Base-by-base conservation (phyloP, 2,113 vertebrate genomes). In the Hemicordylus capensis region DNA sequence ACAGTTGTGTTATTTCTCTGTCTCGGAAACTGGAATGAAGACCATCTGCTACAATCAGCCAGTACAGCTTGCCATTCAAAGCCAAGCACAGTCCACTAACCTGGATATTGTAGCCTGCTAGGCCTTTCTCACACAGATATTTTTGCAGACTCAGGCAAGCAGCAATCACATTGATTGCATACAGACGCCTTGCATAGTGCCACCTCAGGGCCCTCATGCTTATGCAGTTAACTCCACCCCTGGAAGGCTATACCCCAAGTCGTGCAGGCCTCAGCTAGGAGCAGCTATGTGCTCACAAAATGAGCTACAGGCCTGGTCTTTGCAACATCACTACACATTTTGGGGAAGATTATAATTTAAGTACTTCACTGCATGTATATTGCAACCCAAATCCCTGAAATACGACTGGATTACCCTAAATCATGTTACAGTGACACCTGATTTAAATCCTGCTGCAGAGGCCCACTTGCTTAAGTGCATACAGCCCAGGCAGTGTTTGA, bases 301-400 rank as follows among this genome's bases (percentile, higher is more conserved):
- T 17, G 44, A 46, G 37, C 15, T 59, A 24, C 76, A 79, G n/a
- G 37, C 37, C 37, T 73, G 58, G 46, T n/a, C 44, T 66, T 78
- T 70, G 31, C 54, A 85, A 87, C 85, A 86, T 91, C 89, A 81
- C 78, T 88, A 84, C 84, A 87, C 72, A 61, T 88, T 90, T 89
- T 72, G 88, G 56, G 78, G 22, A 90, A 92, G 89, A 91, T 94
- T 93, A 34, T 81, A 89, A 54, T 90, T 91, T 91, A 90, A 93
- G 44, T 89, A 89, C 89, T 90, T 81, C 78, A 85, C 34, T 69
- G 69, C 77, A 58, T 91, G 80, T 88, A 91, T 88, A 90, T 61
- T 83, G 46, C 89, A 66, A 79, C 56, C 69, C 69, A 83, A n/a
- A 90, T 86, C 86, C 73, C 88, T 91, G 83, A 84, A 87, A 89